Base-by-base conservation (phyloP, 2,797 vertebrate genomes). In the Ataeniobius toweri region DNA sequence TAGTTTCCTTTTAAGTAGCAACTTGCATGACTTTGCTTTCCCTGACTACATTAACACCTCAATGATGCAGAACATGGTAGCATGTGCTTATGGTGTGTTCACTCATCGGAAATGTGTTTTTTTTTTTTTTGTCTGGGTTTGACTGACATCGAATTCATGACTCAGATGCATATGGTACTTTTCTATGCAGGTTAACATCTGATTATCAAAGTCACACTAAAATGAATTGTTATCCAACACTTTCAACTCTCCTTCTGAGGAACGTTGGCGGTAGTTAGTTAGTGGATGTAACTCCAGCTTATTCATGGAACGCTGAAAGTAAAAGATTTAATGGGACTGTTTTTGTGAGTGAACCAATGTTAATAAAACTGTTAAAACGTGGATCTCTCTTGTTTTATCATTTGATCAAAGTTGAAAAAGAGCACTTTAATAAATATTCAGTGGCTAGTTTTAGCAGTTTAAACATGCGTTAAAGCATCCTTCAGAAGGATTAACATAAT, bases 401-500 rank as follows among this genome's bases (percentile, higher is more conserved):
- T 69, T 69, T 44, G 67, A 24, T 69, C 24, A n/a, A 26, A 26
- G 24, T 46, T 24, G 46, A 26, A 67, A 3, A 22, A 4, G 22
- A 67, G 20, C 36, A 24, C 7, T 41, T 41, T 3, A 24, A 14
- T 44, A 44, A 46, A 69, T 69, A 46, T 69, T 69, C 41, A 14
- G 39, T 46, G 67, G 24, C 13, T 46, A 41, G n/a, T 46, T 26
- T 46, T 44, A 69, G 20, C 53, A 55, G 53, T 55, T 55, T 9
- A 55, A 55, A 16, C 63, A 46, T 26, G 24, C 39, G 24, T 46
- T 69, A 46, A 46, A 69, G n/a, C 22, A 46, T 69, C 67, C 41
- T 69, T 69, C 22, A 26, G 46, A 69, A 46, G 12, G 67, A 46
- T 69, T 44, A 69, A 13, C 67, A 44, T 69, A 46, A 69, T 69